Evolutionary conservation across 2,888 invertebrate genomes (phyloP).

Genomic region (Synergus umbraculus): DNA sequence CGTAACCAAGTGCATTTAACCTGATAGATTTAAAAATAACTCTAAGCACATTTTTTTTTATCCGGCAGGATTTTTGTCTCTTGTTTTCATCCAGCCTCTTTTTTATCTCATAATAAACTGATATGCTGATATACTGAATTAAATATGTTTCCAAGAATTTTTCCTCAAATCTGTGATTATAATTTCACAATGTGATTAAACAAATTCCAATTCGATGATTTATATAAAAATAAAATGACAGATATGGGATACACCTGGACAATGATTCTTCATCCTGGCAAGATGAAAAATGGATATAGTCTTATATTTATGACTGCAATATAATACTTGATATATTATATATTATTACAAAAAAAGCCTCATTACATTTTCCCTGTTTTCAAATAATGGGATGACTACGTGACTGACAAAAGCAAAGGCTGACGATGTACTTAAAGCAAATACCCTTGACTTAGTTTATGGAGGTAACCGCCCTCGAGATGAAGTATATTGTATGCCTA

Average conservation of each 20-base stretch:
- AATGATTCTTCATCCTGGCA: background rate
- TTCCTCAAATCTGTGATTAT: background rate
- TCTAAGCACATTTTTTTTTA: background rate
- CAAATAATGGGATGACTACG: conserved; percentile 6
- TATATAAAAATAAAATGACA: background rate
- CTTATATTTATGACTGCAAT: background rate
- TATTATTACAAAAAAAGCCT: background rate
- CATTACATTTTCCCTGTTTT: background rate
- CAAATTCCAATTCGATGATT: background rate
- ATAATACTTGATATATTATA: background rate
- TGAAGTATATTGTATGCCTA: conserved; percentile 18
- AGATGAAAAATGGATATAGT: too few relatives aligned
- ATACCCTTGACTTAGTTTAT: conserved; percentile 36
- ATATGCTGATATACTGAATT: too few relatives aligned
- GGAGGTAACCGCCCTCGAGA: conserved; percentile 37
- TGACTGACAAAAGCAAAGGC: conserved; percentile 14
- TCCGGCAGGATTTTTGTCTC: too few relatives aligned
- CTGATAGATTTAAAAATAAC: background rate
- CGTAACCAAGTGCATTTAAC: background rate
- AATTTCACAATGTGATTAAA: background rate
- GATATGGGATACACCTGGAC: background rate
- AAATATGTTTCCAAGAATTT: background rate
- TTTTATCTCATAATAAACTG: too few relatives aligned
- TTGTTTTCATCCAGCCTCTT: too few relatives aligned
- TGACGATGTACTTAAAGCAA: conserved; percentile 5